Conservation (phyloP, 2,797 vertebrate species). For the Enteromius argenteus region DNA sequence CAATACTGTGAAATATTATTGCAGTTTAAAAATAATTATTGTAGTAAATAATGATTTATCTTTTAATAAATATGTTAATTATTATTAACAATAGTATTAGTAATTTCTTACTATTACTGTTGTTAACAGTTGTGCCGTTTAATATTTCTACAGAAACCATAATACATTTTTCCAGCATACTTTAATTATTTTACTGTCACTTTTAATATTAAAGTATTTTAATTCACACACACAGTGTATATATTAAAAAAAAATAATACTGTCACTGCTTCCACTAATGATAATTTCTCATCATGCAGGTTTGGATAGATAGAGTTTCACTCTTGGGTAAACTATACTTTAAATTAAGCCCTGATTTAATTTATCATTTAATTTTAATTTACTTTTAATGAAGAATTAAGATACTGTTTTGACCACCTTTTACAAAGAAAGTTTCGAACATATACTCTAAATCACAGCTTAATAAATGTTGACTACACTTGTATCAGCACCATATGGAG, state of each 20-base stretch:
- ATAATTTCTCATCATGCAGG: not conserved
- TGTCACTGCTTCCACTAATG: not conserved
- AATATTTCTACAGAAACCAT: not conserved
- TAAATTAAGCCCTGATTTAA: not conserved
- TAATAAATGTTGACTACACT: constrained; percentile 26
- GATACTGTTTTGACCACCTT: not conserved
- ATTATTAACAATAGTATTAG: not conserved
- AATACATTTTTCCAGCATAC: not conserved
- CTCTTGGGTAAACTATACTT: not conserved
- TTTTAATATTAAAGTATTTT: not conserved
- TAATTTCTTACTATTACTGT: not conserved
- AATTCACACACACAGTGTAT: not conserved
- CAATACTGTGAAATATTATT: not conserved
- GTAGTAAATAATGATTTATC: not conserved
- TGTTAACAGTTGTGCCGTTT: not conserved
- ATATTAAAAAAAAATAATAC: not conserved
- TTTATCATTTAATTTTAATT: not conserved
- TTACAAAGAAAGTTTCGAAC: not conserved
- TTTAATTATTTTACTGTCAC: not conserved
- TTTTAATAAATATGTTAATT: not conserved
- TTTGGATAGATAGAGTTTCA: not conserved
- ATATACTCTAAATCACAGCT: not conserved
- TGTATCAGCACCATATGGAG: constrained; percentile 39
- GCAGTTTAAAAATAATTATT: not conserved
- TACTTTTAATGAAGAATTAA: not conserved